Percentiles rank a stretch among this genome's conserved stretches.
phyloP scores from a whole-genome alignment of 2,113 vertebrate species.

The Rhea americana region DNA sequence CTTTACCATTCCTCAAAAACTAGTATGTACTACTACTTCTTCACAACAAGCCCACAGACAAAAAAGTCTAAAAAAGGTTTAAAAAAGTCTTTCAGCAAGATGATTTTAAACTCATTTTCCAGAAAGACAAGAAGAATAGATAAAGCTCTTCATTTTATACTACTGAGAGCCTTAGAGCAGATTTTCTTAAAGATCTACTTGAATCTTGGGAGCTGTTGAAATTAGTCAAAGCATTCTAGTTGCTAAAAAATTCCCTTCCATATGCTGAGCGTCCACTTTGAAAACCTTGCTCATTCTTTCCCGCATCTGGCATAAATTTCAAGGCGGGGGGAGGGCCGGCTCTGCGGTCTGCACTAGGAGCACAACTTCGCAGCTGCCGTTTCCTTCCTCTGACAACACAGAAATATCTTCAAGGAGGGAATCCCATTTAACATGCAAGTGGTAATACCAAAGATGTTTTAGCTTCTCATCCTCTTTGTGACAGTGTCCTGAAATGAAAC shows the following conservation, averaged over 20 bases:
- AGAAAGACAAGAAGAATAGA: neutral
- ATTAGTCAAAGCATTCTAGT: neutral
- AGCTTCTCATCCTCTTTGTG: constrained; percentile 46
- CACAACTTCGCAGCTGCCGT: constrained; percentile 59
- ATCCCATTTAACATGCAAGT: constrained; percentile 69
- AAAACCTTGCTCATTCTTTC: constrained; percentile 64
- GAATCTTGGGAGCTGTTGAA: neutral
- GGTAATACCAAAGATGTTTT: constrained; percentile 40
- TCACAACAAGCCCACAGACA: neutral
- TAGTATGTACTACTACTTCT: neutral
- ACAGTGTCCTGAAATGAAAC: constrained; percentile 51
- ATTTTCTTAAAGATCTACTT: neutral
- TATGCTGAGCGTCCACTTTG: constrained; percentile 63
- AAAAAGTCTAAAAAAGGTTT: neutral
- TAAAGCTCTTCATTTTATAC: neutral
- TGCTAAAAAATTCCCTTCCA: constrained; percentile 19
- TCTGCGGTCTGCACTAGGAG: constrained; percentile 58
- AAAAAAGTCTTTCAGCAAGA: constrained; percentile 10
- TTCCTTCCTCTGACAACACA: constrained; percentile 71
- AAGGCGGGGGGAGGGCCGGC: constrained; percentile 32
- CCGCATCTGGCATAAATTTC: constrained; percentile 77
- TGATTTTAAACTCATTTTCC: neutral
- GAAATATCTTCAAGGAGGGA: constrained; percentile 75
- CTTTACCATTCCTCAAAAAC: neutral
- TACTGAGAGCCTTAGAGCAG: fast-evolving